phyloP scores from a whole-genome alignment of 1,140 invertebrate species.

The Daktulosphaira vitifoliae region DNA sequence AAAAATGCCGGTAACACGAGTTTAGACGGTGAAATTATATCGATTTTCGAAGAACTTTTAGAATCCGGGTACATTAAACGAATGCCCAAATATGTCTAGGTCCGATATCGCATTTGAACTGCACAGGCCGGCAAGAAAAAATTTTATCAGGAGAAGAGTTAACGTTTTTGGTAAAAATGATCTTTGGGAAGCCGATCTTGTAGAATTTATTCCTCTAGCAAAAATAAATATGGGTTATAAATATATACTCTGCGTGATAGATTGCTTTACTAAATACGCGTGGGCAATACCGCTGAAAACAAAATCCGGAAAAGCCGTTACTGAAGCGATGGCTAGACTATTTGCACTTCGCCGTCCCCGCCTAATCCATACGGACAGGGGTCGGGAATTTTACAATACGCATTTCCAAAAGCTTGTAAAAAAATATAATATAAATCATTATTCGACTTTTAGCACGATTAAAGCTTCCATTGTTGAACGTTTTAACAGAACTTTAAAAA shows the following conservation, averaged over 20 bases:
- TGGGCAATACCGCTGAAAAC: constrained; percentile 45
- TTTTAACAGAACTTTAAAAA: not conserved
- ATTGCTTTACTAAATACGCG: constrained; percentile 46
- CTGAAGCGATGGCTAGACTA: constrained; percentile 28
- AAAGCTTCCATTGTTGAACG: constrained; percentile 43
- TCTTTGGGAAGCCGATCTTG: constrained; percentile 36
- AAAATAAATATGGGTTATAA: constrained; percentile 43
- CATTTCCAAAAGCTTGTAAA: constrained; percentile 40
- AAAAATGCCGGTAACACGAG: constrained; percentile 41
- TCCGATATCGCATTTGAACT: constrained; percentile 27
- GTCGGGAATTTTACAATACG: constrained; percentile 41
- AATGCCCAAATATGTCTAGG: not conserved
- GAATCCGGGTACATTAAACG: constrained; percentile 34
- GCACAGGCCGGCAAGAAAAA: constrained; percentile 36
- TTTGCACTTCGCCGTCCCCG: constrained; percentile 36
- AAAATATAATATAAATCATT: constrained; percentile 41
- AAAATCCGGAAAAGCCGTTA: constrained; percentile 43
- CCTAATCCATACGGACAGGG: constrained; percentile 33
- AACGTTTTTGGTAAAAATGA: constrained; percentile 34
- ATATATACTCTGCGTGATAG: constrained; percentile 46
- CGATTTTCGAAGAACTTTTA: constrained; percentile 42
- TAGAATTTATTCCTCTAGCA: constrained; percentile 40
- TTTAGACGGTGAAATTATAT: constrained; percentile 43
- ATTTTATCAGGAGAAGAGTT: constrained; percentile 33
- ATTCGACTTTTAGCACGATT: constrained; percentile 41